Conservation (phyloP, 1,140 invertebrate species). For the Scaptomyza montana region DNA sequence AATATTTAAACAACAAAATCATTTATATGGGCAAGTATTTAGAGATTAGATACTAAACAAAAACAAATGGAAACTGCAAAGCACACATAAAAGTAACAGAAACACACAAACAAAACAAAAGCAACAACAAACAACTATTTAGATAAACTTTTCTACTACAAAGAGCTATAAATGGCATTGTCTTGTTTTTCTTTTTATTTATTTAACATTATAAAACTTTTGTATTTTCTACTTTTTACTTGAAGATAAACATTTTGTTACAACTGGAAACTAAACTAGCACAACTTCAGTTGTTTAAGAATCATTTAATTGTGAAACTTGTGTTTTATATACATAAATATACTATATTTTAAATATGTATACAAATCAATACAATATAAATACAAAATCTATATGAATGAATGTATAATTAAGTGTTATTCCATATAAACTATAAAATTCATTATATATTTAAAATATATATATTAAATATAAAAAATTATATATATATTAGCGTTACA, state of each 20-base stretch:
- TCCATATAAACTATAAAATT: slow-evolving; percentile 80
- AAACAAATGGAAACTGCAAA: slow-evolving; percentile 28
- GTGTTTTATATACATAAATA: slow-evolving; percentile 16
- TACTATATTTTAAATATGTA: slow-evolving; percentile 59
- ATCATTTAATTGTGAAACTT: slow-evolving; percentile 14
- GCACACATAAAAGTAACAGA: slow-evolving; percentile 32
- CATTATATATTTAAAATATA: slow-evolving; percentile 77
- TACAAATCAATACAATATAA: slow-evolving; percentile 41
- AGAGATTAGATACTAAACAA: slow-evolving; percentile 62
- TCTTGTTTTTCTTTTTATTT: slow-evolving; percentile 41
- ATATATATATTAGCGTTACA: slow-evolving; percentile 59
- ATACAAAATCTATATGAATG: slow-evolving; percentile 53
- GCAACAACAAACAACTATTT: slow-evolving; percentile 34
- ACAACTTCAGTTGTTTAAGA: slow-evolving; percentile 42
- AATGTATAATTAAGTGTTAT: slow-evolving; percentile 82
- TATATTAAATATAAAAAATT: slow-evolving; percentile 74
- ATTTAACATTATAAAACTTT: slow-evolving; percentile 19
- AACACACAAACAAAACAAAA: slow-evolving; percentile 16
- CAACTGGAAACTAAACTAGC: slow-evolving; percentile 59
- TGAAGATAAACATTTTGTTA: slow-evolving; percentile 32
- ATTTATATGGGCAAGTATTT: slow-evolving; percentile 75
- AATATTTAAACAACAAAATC: slow-evolving; percentile 72
- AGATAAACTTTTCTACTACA: slow-evolving; percentile 51
- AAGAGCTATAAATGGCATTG: slow-evolving; percentile 39
- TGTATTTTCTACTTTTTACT: slow-evolving; percentile 32